A percentile compares a stretch with the other conserved stretches of the same genome.
Evolutionary conservation across 1,140 invertebrate species (phyloP).

Genomic region (Aphelenchoides avenae): DNA sequence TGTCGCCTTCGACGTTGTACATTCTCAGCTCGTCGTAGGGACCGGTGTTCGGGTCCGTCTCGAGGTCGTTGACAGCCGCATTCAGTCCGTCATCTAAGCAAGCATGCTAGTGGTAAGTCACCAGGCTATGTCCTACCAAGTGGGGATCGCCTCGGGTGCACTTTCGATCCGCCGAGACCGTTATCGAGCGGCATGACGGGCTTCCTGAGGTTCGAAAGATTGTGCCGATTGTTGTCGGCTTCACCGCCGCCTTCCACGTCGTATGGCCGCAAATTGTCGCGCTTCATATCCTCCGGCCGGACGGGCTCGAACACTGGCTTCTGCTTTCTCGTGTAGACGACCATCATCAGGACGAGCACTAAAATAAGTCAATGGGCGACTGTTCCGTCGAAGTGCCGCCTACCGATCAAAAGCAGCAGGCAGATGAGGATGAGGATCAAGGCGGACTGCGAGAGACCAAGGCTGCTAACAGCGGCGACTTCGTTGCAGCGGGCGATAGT

Average conservation of each 20-base stretch:
- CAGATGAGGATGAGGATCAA: constrained; percentile 46
- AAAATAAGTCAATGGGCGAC: constrained; percentile 22
- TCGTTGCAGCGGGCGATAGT: constrained; percentile 49
- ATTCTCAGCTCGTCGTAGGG: constrained; percentile 58
- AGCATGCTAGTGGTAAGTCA: too few species aligned
- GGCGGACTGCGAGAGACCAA: constrained; percentile 49
- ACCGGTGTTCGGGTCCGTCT: constrained; percentile 55
- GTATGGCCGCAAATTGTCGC: constrained; percentile 53
- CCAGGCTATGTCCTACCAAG: constrained; percentile 3
- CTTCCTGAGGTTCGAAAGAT: constrained; percentile 52
- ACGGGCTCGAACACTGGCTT: constrained; percentile 48
- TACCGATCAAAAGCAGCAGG: constrained; percentile 40
- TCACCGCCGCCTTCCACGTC: constrained; percentile 57
- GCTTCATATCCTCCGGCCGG: constrained; percentile 55
- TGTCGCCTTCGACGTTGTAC: constrained; percentile 57
- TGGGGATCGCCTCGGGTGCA: constrained; percentile 44
- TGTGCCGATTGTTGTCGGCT: constrained; percentile 55
- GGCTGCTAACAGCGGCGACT: constrained; percentile 39
- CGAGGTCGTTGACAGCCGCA: constrained; percentile 53
- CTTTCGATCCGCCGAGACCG: constrained; percentile 29
- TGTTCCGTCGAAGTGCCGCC: background rate
- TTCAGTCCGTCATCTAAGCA: constrained; percentile 54
- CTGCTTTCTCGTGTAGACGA: constrained; percentile 36
- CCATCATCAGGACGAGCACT: constrained; percentile 48
- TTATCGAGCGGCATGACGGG: constrained; percentile 56